A percentile compares a stretch with the other conserved stretches of the same genome.
These are phyloP conservation scores for Thunnus maccoyii DNA, from an alignment of 2,113 vertebrate genomes.

Conservation along the genomic window DNA sequence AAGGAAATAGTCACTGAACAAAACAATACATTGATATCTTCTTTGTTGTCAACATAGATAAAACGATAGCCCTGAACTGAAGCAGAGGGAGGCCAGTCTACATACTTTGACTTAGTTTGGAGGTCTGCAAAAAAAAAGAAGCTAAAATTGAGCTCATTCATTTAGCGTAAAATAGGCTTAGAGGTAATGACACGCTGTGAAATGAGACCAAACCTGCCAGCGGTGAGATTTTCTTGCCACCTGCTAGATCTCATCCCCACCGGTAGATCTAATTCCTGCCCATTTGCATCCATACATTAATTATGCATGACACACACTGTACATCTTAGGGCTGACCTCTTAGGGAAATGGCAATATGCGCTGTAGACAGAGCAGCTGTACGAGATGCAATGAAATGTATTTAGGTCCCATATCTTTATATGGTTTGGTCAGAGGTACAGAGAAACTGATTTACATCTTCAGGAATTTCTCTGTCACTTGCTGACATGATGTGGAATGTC, in stretches of 20 bases:
- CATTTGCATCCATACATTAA: slow-evolving; percentile 32
- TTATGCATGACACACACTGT: slow-evolving; percentile 54
- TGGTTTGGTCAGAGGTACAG: slow-evolving; percentile 24
- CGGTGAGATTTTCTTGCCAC: slow-evolving; percentile 41
- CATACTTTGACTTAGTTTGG: background rate
- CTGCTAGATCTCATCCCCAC: slow-evolving; percentile 63
- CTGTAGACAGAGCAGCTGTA: slow-evolving; percentile 24
- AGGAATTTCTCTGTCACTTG: slow-evolving; percentile 22
- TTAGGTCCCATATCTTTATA: slow-evolving; percentile 4
- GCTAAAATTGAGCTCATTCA: slow-evolving; percentile 14
- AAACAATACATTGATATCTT: background rate
- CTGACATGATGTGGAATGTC: slow-evolving; percentile 34
- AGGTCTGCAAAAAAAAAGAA: slow-evolving; percentile 42
- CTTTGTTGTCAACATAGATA: background rate
- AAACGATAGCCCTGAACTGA: background rate
- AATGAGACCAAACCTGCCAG: slow-evolving; percentile 45
- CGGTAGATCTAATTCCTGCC: slow-evolving; percentile 35
- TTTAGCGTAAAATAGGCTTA: slow-evolving; percentile 42
- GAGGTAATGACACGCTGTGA: slow-evolving; percentile 32
- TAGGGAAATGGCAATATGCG: slow-evolving; percentile 29
- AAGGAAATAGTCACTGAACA: background rate
- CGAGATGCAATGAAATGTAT: slow-evolving; percentile 40
- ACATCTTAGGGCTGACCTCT: slow-evolving; percentile 56
- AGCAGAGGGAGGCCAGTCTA: background rate
- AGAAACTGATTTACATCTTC: slow-evolving; percentile 41